phyloP scores from a whole-genome alignment of 2,888 invertebrate species.

The Xanthia icteritia region DNA sequence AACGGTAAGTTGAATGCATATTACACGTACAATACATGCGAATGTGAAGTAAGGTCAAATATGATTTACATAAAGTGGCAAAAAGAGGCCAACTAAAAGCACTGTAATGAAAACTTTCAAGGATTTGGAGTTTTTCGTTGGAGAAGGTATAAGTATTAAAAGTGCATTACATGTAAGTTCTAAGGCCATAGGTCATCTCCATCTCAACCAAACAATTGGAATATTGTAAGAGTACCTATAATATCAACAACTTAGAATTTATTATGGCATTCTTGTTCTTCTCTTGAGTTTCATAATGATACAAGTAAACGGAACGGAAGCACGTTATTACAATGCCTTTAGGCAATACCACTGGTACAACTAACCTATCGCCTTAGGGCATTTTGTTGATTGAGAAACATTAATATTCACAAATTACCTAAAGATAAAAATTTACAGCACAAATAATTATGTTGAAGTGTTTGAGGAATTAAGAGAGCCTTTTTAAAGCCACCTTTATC shows the following conservation, averaged over 20 bases:
- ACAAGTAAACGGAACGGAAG: slow-evolving; percentile 3
- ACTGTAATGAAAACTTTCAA: background rate
- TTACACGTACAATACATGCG: background rate
- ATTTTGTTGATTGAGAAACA: slow-evolving; percentile 4
- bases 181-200: background rate
- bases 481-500: background rate
- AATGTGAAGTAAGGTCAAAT: background rate
- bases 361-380: background rate
- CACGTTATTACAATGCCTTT: background rate
- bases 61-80: background rate
- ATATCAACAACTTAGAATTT: background rate
- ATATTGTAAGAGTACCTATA: background rate
- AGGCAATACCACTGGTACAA: background rate
- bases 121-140: slow-evolving; percentile 7
- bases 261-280: background rate
- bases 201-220: background rate
- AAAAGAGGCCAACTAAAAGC: background rate
- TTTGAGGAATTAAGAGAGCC: background rate
- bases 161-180: background rate
- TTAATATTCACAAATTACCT: background rate
- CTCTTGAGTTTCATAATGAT: background rate
- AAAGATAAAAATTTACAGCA: background rate
- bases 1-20: background rate
- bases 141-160: background rate
- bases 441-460: background rate